phyloP scores from a whole-genome alignment of 2,113 vertebrate genomes.

The Collichthys lucidus region DNA sequence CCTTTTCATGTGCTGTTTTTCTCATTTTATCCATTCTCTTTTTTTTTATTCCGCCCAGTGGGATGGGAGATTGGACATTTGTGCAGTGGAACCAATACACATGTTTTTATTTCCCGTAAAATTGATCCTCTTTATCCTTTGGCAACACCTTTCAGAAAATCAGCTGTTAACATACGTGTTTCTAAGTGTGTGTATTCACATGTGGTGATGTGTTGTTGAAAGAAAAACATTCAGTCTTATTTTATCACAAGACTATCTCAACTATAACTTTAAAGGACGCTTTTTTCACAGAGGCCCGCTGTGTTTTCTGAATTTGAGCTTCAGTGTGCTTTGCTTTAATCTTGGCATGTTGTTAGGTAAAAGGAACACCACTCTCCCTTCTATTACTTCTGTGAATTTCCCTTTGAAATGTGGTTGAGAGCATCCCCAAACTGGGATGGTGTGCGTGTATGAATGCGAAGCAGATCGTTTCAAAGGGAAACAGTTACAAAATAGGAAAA shows the following conservation, averaged over 20 bases:
- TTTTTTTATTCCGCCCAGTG: conserved; percentile 30
- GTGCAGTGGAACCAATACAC: conserved; percentile 21
- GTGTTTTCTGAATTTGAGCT: background rate
- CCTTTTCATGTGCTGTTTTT: conserved; percentile 64
- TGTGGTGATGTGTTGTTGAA: background rate
- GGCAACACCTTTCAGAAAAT: conserved; percentile 39
- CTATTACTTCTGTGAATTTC: background rate
- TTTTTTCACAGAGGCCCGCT: background rate
- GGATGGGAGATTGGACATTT: conserved; percentile 45
- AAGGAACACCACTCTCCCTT: background rate
- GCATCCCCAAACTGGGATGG: background rate
- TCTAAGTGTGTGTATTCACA: background rate
- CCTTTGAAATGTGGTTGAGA: background rate
- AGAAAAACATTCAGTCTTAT: conserved; percentile 16
- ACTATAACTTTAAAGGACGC: background rate
- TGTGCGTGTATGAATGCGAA: background rate
- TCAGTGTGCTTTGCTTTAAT: background rate
- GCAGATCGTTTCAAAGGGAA: background rate
- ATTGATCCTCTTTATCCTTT: conserved; percentile 27
- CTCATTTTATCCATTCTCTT: conserved; percentile 44
- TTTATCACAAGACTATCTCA: background rate
- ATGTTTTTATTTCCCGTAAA: conserved; percentile 40
- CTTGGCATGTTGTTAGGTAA: background rate
- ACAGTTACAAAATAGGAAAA: background rate
- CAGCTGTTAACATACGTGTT: conserved; percentile 39